phyloP scores from a whole-genome alignment of 2,888 invertebrate species.

The Norana najaformis region DNA sequence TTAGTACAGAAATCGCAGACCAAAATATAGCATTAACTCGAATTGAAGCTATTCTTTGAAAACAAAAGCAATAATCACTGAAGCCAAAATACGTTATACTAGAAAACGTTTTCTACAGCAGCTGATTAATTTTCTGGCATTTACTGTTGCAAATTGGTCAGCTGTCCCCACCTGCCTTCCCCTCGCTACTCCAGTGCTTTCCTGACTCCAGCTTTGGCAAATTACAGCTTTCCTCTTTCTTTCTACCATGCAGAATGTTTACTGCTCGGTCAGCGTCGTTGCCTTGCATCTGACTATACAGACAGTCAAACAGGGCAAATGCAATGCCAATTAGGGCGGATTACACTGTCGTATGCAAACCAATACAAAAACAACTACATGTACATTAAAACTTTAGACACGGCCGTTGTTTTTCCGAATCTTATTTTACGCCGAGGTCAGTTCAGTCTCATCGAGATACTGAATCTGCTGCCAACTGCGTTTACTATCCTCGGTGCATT shows the following conservation, averaged over 20 bases:
- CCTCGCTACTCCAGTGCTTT: not conserved
- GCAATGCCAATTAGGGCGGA: too few species aligned
- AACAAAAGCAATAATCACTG: not conserved
- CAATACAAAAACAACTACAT: not conserved
- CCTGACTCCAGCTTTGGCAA: not conserved
- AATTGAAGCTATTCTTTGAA: too few species aligned
- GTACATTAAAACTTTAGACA: not conserved
- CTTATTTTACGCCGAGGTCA: not conserved
- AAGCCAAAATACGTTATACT: not conserved
- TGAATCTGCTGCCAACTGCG: not conserved
- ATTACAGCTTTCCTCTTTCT: not conserved
- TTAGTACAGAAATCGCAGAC: not conserved
- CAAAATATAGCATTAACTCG: not conserved
- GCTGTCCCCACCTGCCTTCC: not conserved
- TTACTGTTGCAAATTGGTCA: not conserved
- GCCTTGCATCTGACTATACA: not conserved
- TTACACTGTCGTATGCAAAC: not conserved
- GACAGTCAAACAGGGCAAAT: too few species aligned
- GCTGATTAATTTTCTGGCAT: not conserved
- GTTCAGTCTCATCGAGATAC: constrained; percentile 5
- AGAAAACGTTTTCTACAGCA: not conserved
- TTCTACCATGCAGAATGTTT: not conserved
- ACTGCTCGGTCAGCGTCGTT: not conserved
- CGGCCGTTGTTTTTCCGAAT: not conserved
- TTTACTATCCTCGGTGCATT: not conserved